A percentile compares a stretch with the other conserved stretches of the same genome.
phyloP scores from a whole-genome alignment of 30 jellyfish, hydroid and myxozoan species.

The Sanderia malayensis region DNA sequence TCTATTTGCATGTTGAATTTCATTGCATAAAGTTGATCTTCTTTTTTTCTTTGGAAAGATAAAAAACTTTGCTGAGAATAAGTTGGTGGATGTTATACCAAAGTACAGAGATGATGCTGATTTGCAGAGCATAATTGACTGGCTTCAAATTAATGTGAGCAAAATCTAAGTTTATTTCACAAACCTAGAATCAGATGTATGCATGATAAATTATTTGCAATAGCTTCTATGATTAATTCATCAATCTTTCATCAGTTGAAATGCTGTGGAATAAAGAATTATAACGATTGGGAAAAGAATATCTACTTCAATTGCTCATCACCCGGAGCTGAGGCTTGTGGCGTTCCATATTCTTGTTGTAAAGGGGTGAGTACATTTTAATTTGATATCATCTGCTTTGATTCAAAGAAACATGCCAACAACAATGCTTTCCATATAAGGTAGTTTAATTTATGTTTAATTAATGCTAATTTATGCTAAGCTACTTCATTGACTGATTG shows the following conservation, averaged over 20 bases:
- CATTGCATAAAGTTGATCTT: background rate
- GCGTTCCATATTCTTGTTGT: slow-evolving; percentile 96
- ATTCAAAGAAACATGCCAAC: too few relatives aligned
- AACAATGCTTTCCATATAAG: too few relatives aligned
- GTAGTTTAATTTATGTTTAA: too few relatives aligned
- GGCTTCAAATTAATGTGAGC: slow-evolving; percentile 81
- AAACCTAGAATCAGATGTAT: too few relatives aligned
- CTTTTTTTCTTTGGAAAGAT: slow-evolving; percentile 38
- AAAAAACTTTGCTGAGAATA: slow-evolving; percentile 47
- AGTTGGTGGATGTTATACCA: slow-evolving; percentile 68
- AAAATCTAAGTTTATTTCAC: too few relatives aligned
- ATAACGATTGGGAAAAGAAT: slow-evolving; percentile 79
- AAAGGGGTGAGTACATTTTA: slow-evolving; percentile 71
- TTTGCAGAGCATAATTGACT: slow-evolving; percentile 86
- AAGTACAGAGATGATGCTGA: slow-evolving; percentile 89
- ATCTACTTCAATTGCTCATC: slow-evolving; percentile 83
- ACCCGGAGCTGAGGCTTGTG: slow-evolving; percentile 81
- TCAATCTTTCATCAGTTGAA: slow-evolving; percentile 45
- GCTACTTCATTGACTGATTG: too few relatives aligned
- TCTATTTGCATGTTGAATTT: background rate
- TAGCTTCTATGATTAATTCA: too few relatives aligned
- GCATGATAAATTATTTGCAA: too few relatives aligned
- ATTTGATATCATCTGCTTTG: too few relatives aligned
- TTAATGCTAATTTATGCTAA: too few relatives aligned
- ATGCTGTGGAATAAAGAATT: slow-evolving; percentile 81